Evolutionary conservation across 2,797 vertebrate genomes (phyloP).

Genomic region (Heteromormyrus szaboi): DNA sequence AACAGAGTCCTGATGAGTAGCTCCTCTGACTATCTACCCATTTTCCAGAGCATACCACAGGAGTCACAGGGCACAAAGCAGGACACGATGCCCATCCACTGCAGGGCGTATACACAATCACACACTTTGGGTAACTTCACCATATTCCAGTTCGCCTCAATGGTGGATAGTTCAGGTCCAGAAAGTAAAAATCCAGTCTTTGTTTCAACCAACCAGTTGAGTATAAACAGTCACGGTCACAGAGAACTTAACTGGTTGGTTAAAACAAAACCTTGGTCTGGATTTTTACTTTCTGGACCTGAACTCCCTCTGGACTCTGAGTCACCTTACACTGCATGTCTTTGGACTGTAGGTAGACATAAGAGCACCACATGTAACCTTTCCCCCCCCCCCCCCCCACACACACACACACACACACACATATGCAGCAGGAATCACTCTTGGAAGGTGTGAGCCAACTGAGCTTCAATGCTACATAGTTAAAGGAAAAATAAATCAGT

Average conservation of each 20-base stretch:
- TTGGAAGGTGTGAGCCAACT: background rate
- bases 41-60: background rate
- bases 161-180: background rate
- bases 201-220: background rate
- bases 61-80: background rate
- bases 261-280: background rate
- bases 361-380: background rate
- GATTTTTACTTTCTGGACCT: background rate
- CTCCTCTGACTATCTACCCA: background rate
- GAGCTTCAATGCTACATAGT: background rate
- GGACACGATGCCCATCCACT: background rate
- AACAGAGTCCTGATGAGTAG: background rate
- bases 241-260: background rate
- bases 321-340: background rate
- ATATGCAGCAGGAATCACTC: background rate
- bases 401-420: background rate
- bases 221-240: background rate
- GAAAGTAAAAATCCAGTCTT: background rate
- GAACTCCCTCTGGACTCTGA: background rate
- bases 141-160: background rate
- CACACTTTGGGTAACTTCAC: background rate
- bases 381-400: background rate
- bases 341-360: background rate
- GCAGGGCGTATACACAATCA: background rate
- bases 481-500: background rate